Conservation (phyloP, 2,113 vertebrate species). For the Caretta caretta region DNA sequence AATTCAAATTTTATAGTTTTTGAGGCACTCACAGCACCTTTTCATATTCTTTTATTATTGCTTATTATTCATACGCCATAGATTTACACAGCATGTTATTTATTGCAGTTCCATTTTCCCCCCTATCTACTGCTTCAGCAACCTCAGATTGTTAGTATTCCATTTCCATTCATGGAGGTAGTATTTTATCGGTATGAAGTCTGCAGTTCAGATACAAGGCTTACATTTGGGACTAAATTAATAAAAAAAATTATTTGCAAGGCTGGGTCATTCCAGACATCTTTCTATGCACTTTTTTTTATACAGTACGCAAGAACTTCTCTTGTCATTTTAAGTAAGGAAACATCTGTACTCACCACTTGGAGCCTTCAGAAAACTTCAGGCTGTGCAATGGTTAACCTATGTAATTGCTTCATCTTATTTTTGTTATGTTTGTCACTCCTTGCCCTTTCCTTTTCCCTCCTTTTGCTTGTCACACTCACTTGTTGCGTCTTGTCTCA, state of each 20-base stretch:
- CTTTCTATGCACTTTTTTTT: background rate
- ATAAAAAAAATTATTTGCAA: background rate
- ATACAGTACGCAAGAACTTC: background rate
- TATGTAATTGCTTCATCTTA: background rate
- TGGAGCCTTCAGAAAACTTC: background rate
- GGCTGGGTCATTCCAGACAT: background rate
- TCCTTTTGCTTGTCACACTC: background rate
- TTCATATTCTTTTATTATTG: background rate
- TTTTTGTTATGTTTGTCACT: background rate
- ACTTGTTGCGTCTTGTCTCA: background rate
- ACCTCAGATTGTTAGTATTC: background rate
- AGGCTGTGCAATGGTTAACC: background rate
- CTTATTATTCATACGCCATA: background rate
- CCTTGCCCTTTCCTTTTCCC: background rate
- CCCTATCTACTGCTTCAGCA: background rate
- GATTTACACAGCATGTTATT: background rate
- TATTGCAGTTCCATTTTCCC: background rate
- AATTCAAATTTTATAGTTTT: background rate
- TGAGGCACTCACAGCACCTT: background rate
- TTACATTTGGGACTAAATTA: background rate
- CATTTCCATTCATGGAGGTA: background rate
- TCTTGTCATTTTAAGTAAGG: background rate
- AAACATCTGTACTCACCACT: background rate
- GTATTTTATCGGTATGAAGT: background rate
- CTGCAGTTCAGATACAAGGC: background rate